Base-by-base conservation (phyloP, 2,113 vertebrate genomes). In the Amazona vittata region DNA sequence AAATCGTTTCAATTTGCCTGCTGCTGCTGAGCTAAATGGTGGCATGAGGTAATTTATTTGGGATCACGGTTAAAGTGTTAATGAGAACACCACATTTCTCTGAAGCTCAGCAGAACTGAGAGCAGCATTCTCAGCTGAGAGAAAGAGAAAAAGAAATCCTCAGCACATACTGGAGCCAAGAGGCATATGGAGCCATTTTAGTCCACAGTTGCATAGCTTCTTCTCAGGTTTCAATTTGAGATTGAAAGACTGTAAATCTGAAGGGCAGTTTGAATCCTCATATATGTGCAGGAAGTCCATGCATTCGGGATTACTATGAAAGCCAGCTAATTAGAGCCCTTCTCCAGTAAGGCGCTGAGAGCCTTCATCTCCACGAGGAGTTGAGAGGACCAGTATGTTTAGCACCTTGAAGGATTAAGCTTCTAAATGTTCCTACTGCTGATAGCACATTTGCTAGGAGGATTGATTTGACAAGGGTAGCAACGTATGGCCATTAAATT, bases 401-500 rank as follows among this genome's bases (percentile, higher is more conserved):
- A 95, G 69, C 91, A 95, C 95, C 94, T 94, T 96, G 91, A 96
- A 95, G 60, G 83, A 96, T 93, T 87, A 91, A 55, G 55, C 85
- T 88, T 89, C 86, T 96, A 82, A 96, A 82, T 60, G 69, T 67
- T 96, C 92, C 84, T 95, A 76, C 63, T 15, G 44, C 93, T 63
- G 74, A 86, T 93, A 94, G 86, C 81, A 83, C 93, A 79, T 77
- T 94, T 92, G 43, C 74, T 76, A 69, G 81, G 83, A 90, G 96
- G 90, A 89, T 90, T 96, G 84, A 86, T 82, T 96, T 97, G 94
- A 96, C 86, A 95, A 93, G 87, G 81, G 86, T 94, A 93, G 95
- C 89, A 74, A 95, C 78, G 84, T 96, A 93, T 92, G 75, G 90
- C 89, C 93, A 94, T 92, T 96, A 97, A 97, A 97, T 96, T 96